phyloP scores from a whole-genome alignment of 2,888 invertebrate genomes.

The Xanthorhoe designata region DNA sequence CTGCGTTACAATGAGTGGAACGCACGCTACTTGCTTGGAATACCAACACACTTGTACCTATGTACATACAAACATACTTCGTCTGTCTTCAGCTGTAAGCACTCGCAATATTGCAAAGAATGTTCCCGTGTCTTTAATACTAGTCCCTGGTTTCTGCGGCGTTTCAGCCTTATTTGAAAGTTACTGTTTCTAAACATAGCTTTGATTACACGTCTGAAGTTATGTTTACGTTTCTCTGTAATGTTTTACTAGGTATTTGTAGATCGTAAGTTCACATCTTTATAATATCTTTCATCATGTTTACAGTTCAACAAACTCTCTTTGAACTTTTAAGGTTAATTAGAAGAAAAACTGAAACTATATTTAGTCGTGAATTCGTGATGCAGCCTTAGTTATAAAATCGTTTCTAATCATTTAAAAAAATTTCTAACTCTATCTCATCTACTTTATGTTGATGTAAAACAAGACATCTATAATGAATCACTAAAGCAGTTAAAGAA shows the following conservation, averaged over 20 bases:
- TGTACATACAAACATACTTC: constrained; percentile 32
- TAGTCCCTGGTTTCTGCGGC: constrained; percentile 28
- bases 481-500: background rate
- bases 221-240: constrained; percentile 60
- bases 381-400: background rate
- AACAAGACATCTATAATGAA: background rate
- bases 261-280: constrained; percentile 65
- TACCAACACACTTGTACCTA: constrained; percentile 22
- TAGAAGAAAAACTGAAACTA: constrained; percentile 14
- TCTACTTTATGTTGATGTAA: background rate
- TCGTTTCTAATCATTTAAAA: constrained; percentile 4
- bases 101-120: constrained; percentile 30
- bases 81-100: constrained; percentile 22
- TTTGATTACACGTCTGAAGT: constrained; percentile 49
- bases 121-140: constrained; percentile 31
- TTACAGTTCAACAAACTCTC: constrained; percentile 76
- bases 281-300: constrained; percentile 76
- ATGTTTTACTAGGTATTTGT: constrained; percentile 52
- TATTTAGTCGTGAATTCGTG: background rate
- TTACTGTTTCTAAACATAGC: constrained; percentile 44
- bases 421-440: too few relatives aligned
- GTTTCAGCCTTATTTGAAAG: constrained; percentile 38
- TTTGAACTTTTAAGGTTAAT: constrained; percentile 27
- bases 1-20: constrained; percentile 41
- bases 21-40: constrained; percentile 35